phyloP scores from a whole-genome alignment of 2,888 invertebrate genomes.

The Crocallis elinguaria region DNA sequence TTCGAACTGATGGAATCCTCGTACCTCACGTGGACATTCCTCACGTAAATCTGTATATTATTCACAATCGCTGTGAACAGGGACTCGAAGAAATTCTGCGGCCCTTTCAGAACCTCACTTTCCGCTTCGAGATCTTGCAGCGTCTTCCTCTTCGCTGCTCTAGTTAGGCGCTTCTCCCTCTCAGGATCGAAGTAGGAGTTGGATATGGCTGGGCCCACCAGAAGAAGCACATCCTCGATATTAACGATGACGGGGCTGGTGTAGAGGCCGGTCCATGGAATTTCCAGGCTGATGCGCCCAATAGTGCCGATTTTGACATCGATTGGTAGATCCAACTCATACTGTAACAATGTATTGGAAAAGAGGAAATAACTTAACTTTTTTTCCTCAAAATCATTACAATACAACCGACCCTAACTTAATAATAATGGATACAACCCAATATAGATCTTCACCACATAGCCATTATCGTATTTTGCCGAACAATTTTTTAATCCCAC shows the following conservation, averaged over 20 bases:
- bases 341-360: constrained; percentile 82
- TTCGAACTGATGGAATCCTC: constrained; percentile 89
- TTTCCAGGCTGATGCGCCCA: constrained; percentile 89
- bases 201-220: constrained; percentile 90
- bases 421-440: too few species aligned
- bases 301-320: constrained; percentile 93
- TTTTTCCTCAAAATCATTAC: too few species aligned
- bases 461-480: too few species aligned
- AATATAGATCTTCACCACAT: too few species aligned
- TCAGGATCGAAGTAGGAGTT: constrained; percentile 89
- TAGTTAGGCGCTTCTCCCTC: constrained; percentile 88
- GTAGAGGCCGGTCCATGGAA: constrained; percentile 92
- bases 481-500: too few species aligned
- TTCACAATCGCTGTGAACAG: constrained; percentile 90
- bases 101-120: constrained; percentile 85
- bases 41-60: constrained; percentile 91
- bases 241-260: constrained; percentile 89
- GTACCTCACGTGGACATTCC: constrained; percentile 92
- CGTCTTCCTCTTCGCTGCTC: constrained; percentile 89
- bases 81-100: constrained; percentile 88
- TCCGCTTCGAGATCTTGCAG: constrained; percentile 87
- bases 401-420: neutral
- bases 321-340: constrained; percentile 91
- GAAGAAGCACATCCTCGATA: constrained; percentile 90
- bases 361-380: too few species aligned